Evolutionary conservation across 2,113 vertebrate genomes (phyloP), one percentile per base, ranked within the genome.

Genomic region (Ageneiosus marmoratus): DNA sequence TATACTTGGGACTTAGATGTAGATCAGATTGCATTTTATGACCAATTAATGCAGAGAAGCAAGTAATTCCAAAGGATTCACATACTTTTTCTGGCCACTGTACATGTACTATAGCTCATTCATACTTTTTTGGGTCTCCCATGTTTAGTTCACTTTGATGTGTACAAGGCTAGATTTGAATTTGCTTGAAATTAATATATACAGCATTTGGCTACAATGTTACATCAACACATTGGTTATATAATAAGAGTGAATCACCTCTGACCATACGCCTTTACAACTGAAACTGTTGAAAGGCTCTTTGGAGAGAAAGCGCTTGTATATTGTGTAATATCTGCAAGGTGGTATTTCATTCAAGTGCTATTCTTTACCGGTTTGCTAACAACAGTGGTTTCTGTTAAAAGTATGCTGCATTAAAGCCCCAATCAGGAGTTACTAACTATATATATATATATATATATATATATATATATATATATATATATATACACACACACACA

Each of bases 151-250:
- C 27, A n/a, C 22, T 69, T 63, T 16, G 55, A 41, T 70, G 7
- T 80, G 50, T 55, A 56, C 50, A 37, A 46, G 22, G 29, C 51
- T 55, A 51, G 50, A n/a, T 81, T 56, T 70, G 37, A 67, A 55
- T 53, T 72, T 18, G 18, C 50, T 32, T 58, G 41, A 81, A 58
- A 32, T 63, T 32, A 50, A 51, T 65, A 50, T 32, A 46, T 65
- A 41, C 24, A 78, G 29, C 15, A 24, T 50, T 50, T 22, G 9
- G 16, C 1, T 32, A 37, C 22, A 53, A 24, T 80, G 12, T 67
- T 51, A 48, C 77, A 65, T 46, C 41, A n/a, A 32, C 32, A 24
- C 7, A 60, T 55, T 22, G 44, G 32, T n/a, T 32, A 53, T 11
- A 62, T 37, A 50, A 79, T 37, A 41, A 69, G 65, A 4, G 3